phyloP scores from a whole-genome alignment of 2,113 vertebrate species.

The Scortum barcoo region DNA sequence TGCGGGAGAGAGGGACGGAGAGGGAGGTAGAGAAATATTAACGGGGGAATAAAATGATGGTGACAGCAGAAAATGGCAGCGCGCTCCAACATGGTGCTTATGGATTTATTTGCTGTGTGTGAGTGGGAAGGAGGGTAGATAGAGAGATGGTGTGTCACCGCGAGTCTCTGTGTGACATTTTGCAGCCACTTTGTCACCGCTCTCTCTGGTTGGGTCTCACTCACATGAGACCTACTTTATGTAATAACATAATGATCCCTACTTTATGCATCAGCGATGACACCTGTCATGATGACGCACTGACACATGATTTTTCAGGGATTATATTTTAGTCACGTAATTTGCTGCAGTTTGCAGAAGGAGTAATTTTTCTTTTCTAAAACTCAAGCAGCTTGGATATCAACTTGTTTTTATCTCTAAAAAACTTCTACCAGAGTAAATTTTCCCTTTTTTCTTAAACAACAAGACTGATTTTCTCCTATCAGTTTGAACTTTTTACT shows the following conservation, averaged over 20 bases:
- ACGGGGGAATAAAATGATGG: constrained; percentile 77
- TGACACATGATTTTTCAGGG: constrained; percentile 5
- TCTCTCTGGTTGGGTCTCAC: constrained; percentile 17
- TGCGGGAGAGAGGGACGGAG: constrained; percentile 51
- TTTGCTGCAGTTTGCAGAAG: constrained; percentile 6
- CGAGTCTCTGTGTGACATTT: constrained; percentile 36
- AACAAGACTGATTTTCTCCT: not conserved
- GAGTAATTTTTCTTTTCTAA: constrained; percentile 27
- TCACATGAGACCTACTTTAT: constrained; percentile 27
- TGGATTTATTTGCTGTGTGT: constrained; percentile 67
- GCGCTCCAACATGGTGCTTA: constrained; percentile 63
- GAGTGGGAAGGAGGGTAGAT: constrained; percentile 7
- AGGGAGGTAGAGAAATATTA: constrained; percentile 70
- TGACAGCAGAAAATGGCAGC: constrained; percentile 79
- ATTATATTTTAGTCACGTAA: not conserved
- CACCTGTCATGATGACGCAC: not conserved
- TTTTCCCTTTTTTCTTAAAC: not conserved
- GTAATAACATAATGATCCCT: constrained; percentile 45
- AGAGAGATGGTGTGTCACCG: constrained; percentile 37
- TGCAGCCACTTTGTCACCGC: constrained; percentile 42
- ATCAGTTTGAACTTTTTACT: constrained; percentile 19
- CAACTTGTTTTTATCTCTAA: not conserved
- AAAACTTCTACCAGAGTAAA: not conserved
- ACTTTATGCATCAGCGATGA: constrained; percentile 27
- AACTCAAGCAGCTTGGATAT: constrained; percentile 6